A percentile compares a stretch with the other conserved stretches of the same genome.
Evolutionary conservation across 2,797 vertebrate species (phyloP).

Genomic region (Pseudocheirus occidentalis): DNA sequence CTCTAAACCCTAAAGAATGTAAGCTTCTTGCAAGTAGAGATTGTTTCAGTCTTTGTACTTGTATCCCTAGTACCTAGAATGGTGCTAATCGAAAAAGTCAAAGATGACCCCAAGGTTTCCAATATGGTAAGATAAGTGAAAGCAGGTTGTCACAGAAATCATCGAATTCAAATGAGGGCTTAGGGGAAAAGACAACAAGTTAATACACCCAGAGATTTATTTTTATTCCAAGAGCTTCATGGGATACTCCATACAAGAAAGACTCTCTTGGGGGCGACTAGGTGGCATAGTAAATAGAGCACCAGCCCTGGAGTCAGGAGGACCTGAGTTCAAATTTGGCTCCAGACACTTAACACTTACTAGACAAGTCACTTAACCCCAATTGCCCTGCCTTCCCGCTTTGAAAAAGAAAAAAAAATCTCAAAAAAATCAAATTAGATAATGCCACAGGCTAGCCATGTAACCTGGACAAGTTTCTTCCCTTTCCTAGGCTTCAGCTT

Average conservation of each 20-base stretch:
- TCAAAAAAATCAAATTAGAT: background rate
- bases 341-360: no score
- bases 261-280: background rate
- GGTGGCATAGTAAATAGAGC: no score
- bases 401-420: no score
- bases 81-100: background rate
- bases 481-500: background rate
- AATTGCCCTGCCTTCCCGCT: no score
- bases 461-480: background rate
- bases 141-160: background rate
- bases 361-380: no score
- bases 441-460: background rate
- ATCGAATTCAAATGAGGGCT: background rate
- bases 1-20: background rate
- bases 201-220: background rate
- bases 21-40: background rate
- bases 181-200: background rate
- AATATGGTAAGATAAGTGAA: background rate
- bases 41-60: background rate
- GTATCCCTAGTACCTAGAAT: background rate
- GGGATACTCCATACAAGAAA: background rate
- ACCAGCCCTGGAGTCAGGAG: no score
- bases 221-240: background rate
- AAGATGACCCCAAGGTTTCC: background rate
- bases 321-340: no score